Conservation (phyloP, 2,113 vertebrate species). For the Dipodomys spectabilis region DNA sequence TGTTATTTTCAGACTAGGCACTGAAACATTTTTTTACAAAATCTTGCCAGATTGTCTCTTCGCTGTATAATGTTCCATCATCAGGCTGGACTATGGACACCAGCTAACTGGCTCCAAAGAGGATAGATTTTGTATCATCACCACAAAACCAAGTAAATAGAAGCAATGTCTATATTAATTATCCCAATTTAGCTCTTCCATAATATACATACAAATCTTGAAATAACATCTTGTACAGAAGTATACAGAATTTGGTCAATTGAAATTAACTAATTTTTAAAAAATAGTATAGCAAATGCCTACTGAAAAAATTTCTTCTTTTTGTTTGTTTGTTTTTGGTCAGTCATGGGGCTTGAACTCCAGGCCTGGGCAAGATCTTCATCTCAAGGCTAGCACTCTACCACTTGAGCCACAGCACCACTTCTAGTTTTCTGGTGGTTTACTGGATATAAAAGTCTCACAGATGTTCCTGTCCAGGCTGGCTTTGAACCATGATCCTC, state of each 20-base stretch:
- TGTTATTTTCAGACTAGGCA: conserved; percentile 89
- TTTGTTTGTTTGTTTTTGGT: background rate
- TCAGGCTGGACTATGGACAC: conserved; percentile 73
- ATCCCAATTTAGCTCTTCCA: background rate
- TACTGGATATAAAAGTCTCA: too few relatives aligned
- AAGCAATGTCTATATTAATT: background rate
- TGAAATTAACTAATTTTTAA: background rate
- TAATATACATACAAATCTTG: background rate
- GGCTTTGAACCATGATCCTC: too few relatives aligned
- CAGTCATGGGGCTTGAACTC: too few relatives aligned
- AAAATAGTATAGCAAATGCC: background rate
- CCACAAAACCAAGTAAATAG: background rate
- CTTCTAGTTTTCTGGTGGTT: too few relatives aligned
- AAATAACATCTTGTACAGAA: background rate
- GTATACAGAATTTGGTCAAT: background rate
- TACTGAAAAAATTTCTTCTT: background rate
- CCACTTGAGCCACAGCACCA: too few relatives aligned
- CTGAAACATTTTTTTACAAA: conserved; percentile 89
- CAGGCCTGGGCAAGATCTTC: too few relatives aligned
- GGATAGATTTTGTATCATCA: background rate
- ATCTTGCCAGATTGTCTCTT: conserved; percentile 89
- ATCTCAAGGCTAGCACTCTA: too few relatives aligned
- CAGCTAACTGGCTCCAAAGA: too few relatives aligned
- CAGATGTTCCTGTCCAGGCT: too few relatives aligned
- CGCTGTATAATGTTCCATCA: conserved; percentile 81